These are phyloP conservation scores for Lottia gigantea DNA, from an alignment of 2,888 invertebrate genomes.

Conservation along the genomic window DNA sequence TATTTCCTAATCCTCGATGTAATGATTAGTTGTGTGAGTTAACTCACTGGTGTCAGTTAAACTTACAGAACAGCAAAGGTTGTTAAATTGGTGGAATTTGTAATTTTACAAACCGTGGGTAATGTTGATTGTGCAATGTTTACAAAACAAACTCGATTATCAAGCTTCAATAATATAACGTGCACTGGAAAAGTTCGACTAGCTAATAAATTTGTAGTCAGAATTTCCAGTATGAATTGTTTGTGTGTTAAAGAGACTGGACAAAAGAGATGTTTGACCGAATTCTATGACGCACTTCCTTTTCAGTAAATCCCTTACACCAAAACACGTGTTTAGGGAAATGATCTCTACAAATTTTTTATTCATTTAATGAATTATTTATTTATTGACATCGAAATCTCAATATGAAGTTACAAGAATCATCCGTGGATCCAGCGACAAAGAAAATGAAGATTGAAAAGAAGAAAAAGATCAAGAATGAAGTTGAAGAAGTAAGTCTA, in stretches of 20 bases:
- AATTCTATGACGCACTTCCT: slow-evolving; percentile 6
- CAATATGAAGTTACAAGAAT: not conserved
- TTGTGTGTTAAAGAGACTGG: not conserved
- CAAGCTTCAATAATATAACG: not conserved
- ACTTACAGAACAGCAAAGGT: too few species aligned
- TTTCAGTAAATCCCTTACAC: not conserved
- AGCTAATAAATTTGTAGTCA: not conserved
- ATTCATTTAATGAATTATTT: not conserved
- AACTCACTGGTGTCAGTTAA: too few species aligned
- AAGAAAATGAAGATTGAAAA: not conserved
- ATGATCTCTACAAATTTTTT: not conserved
- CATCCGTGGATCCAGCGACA: not conserved
- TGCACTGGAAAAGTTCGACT: not conserved
- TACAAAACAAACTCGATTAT: slow-evolving; percentile 3
- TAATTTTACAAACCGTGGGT: too few species aligned
- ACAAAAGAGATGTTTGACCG: not conserved
- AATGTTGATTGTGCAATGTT: not conserved
- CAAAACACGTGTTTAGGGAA: slow-evolving; percentile 9
- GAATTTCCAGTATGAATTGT: not conserved
- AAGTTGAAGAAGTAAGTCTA: not conserved
- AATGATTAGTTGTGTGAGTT: too few species aligned
- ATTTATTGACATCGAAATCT: not conserved
- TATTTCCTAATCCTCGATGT: too few species aligned
- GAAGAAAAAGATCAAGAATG: not conserved
- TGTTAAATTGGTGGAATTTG: too few species aligned